Percentiles rank a stretch among this genome's conserved stretches.
phyloP scores from a whole-genome alignment of 2,113 vertebrate species.

The Pomatostomus ruficeps region DNA sequence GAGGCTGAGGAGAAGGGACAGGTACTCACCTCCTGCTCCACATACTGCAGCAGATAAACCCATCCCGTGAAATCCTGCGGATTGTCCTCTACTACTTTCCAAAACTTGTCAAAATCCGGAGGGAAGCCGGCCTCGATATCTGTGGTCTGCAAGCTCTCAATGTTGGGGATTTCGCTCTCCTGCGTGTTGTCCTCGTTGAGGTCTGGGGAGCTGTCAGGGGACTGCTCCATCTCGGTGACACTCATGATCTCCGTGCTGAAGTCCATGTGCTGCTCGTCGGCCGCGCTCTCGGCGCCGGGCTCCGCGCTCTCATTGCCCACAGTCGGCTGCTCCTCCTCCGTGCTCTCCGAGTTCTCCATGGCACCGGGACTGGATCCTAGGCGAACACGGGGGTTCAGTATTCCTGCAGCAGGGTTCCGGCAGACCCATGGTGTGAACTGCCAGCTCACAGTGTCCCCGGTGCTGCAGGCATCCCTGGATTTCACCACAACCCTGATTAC shows the following conservation, averaged over 20 bases:
- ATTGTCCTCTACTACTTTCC: conserved; percentile 89
- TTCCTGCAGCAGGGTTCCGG: not conserved
- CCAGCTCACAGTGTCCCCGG: not conserved
- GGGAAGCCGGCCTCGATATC: conserved; percentile 78
- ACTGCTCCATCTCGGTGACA: conserved; percentile 81
- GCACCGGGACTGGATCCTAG: conserved; percentile 1
- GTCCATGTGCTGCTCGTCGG: conserved; percentile 63
- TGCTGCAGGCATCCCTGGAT: accelerated
- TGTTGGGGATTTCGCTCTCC: conserved; percentile 69
- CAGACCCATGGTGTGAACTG: accelerated
- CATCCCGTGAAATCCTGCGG: conserved; percentile 97
- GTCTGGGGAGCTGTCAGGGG: conserved; percentile 76
- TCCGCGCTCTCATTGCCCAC: conserved; percentile 38
- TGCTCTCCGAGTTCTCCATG: conserved; percentile 64
- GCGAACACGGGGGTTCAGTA: not conserved
- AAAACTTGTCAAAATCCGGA: conserved; percentile 91
- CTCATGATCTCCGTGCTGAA: conserved; percentile 78
- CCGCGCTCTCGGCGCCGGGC: not conserved
- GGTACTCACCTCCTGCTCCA: conserved; percentile 92
- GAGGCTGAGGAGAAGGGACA: not conserved
- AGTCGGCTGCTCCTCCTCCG: conserved; percentile 56
- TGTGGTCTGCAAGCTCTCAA: conserved; percentile 56
- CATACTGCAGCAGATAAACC: conserved; percentile 95
- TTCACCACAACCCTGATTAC: not conserved
- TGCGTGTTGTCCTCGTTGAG: conserved; percentile 79